Base-by-base conservation (phyloP, 2,888 invertebrate genomes). In the Dendrolimus houi region DNA sequence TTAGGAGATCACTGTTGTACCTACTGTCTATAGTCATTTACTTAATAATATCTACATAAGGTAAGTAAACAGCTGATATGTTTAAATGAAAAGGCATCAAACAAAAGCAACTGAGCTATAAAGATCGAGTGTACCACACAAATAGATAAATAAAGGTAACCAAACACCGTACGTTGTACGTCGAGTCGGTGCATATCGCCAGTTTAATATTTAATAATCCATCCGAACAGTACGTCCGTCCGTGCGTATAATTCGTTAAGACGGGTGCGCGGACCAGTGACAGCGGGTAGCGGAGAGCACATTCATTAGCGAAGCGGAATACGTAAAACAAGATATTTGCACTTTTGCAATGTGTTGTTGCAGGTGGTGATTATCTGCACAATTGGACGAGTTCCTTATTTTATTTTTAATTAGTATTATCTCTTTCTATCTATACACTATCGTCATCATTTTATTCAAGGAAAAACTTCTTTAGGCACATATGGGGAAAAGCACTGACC, bases 161-260 rank as follows among this genome's bases (percentile, higher is more conserved):
- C 67, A 67, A 77, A 82, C 72, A 79, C 76, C 70, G 68, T 47
- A 47, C 47, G 47, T 9, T 12, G 47, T 47, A 47, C 47, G 47
- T 58, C 71, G 70, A 61, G 71, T 60, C 63, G 62, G 63, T 64
- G 71, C 75, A 75, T 47, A 47, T 72, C 68, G 70, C 58, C 66
- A 62, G 69, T 74, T 77, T 79, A 77, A 81, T 83, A 82, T 85
- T 82, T 79, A 82, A 82, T 85, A 83, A 84, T 79, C 83, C 81
- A 83, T 72, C 80, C 83, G 83, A 75, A 78, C 80, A 72, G 66
- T 69, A 74, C 61, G 79, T 65, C 65, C 75, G 75, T 68, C 72
- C 79, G 81, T 68, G 79, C 85, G 81, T 69, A 67, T 85, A 85
- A 88, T 81, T 67, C 65, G 77, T 72, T 71, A 64, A 72, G 87